Evolutionary conservation across 2,888 invertebrate species (phyloP).

Genomic region (Lasioglossum oenotherae): DNA sequence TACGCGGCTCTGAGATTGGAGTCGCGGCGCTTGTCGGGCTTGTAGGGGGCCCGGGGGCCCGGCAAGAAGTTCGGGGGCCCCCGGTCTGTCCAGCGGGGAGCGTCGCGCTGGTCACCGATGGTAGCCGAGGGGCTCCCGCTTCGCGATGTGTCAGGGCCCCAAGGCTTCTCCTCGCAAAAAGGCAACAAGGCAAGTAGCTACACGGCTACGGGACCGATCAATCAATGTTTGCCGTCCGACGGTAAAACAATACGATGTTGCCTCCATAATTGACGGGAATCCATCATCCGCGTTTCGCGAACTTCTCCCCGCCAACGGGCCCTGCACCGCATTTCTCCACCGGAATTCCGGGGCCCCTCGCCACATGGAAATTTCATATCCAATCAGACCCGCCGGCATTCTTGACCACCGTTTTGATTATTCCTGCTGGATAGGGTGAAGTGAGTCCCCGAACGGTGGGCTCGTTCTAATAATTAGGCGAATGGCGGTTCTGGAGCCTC

Average conservation of each 20-base stretch:
- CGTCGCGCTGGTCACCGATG: slow-evolving; percentile 68
- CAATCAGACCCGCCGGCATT: slow-evolving; percentile 31
- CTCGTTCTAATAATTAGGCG: neutral
- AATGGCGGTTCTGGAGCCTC: neutral
- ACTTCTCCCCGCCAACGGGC: slow-evolving; percentile 52
- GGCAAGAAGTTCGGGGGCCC: slow-evolving; percentile 75
- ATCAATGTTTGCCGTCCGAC: slow-evolving; percentile 83
- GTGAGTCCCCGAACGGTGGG: neutral
- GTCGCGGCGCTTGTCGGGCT: slow-evolving; percentile 62
- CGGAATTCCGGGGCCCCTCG: slow-evolving; percentile 49
- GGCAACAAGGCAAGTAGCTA: slow-evolving; percentile 78
- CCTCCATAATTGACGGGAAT: slow-evolving; percentile 84
- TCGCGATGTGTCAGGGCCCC: slow-evolving; percentile 47
- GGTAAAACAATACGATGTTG: slow-evolving; percentile 84
- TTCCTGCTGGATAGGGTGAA: neutral
- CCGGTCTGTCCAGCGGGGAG: slow-evolving; percentile 55
- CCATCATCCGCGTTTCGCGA: slow-evolving; percentile 83
- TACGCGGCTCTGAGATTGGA: slow-evolving; percentile 54
- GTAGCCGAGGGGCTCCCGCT: slow-evolving; percentile 56
- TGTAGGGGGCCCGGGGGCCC: slow-evolving; percentile 53
- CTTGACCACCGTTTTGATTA: slow-evolving; percentile 5
- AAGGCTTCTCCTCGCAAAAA: slow-evolving; percentile 56
- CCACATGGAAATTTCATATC: slow-evolving; percentile 52
- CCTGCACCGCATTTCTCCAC: slow-evolving; percentile 25
- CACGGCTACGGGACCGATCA: slow-evolving; percentile 79